phyloP scores from a whole-genome alignment of 2,113 vertebrate genomes.

The Cololabis saira region DNA sequence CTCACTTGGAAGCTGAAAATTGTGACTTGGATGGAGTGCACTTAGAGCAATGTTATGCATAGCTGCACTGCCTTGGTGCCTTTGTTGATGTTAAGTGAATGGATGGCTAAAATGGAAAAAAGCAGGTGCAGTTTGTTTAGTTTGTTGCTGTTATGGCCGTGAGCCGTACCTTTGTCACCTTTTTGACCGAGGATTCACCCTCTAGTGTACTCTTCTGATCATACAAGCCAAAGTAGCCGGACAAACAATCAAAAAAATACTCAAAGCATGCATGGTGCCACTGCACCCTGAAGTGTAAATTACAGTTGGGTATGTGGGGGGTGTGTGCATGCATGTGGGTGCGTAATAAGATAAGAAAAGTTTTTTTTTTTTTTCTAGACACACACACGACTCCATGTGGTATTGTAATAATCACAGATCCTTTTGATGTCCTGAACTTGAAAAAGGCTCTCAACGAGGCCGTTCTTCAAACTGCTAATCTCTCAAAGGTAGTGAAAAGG shows the following conservation, averaged over 20 bases:
- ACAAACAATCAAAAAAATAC: slow-evolving; percentile 10
- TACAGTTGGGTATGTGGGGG: slow-evolving; percentile 36
- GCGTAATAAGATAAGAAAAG: slow-evolving; percentile 57
- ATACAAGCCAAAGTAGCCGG: background rate
- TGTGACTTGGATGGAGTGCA: too few species aligned
- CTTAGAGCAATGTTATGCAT: too few species aligned
- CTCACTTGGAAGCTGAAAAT: too few species aligned
- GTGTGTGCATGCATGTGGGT: slow-evolving; percentile 47
- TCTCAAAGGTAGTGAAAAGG: slow-evolving; percentile 70
- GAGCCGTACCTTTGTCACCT: background rate
- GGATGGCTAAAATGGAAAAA: too few species aligned
- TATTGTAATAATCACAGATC: slow-evolving; percentile 72
- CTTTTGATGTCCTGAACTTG: slow-evolving; percentile 70
- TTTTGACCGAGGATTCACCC: slow-evolving; percentile 6
- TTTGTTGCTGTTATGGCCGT: background rate
- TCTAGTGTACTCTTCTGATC: slow-evolving; percentile 3
- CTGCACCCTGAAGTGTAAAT: slow-evolving; percentile 37
- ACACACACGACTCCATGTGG: slow-evolving; percentile 49
- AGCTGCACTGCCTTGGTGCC: too few species aligned
- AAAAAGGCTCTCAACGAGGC: slow-evolving; percentile 64
- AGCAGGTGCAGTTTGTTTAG: background rate
- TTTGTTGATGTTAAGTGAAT: too few species aligned
- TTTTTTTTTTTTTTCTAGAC: slow-evolving; percentile 9
- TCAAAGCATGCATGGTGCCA: slow-evolving; percentile 14
- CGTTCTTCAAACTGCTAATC: slow-evolving; percentile 75